Evolutionary conservation across 2,113 vertebrate species (phyloP), one percentile per base, ranked within the genome.

Genomic region (Tragulus kanchil): DNA sequence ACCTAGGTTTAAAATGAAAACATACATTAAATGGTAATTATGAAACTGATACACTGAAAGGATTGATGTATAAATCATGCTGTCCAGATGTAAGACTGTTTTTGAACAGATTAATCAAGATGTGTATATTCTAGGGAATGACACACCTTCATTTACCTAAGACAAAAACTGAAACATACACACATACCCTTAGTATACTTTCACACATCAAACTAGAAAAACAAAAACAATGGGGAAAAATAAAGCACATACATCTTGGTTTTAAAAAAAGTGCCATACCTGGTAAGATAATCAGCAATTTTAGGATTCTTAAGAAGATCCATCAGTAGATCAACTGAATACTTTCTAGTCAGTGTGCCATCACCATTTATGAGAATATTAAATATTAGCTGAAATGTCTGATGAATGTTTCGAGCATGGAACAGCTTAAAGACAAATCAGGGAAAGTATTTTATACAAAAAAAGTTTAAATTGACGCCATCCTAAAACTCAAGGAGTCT

Each of bases 371-470:
- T 99, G 12, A 99, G 99, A 98, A 99, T 99, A 98, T 99, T 99
- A 98, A 99, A 99, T 95, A 99, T 99, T 28, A 99, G 98, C 97
- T 99, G 99, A 98, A 99, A 99, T 1, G 99, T 99, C 98, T 99
- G 99, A 98, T 99, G 99, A 98, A 99, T 99, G 98, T 99, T 99
- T 98, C 99, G 99, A 81, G 99, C 99, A 1, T 99, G 99, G 90
- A 99, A 99, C 36, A 99, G 98, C 99, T 99, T 97, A 89, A 85
- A 97, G 97, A 59, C 58, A 97, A 96, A 93, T 83, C 6, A 73
- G 81, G 56, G 96, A 90, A 89, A 89, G 56, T 26, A 61, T 82
- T 69, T 97, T 90, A 94, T 3, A 97, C 2, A 81, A 83, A 91
- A 79, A 69, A 13, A 25, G 21, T 36, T 90, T 75, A 93, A 93